Percentiles rank a stretch among this genome's conserved stretches.
phyloP scores from a whole-genome alignment of 2,888 invertebrate genomes.

The Busseola fusca region DNA sequence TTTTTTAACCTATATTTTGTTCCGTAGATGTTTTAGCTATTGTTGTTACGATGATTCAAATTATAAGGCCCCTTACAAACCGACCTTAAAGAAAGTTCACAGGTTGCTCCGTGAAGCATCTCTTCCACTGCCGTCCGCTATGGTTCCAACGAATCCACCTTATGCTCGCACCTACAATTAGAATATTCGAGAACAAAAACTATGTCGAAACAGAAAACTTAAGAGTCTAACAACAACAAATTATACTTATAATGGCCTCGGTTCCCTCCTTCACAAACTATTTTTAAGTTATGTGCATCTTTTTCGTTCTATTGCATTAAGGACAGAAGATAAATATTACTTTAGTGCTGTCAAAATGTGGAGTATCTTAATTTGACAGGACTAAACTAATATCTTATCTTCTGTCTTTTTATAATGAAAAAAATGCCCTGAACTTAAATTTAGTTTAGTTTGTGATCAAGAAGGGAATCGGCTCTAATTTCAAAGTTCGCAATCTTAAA shows the following conservation, averaged over 20 bases:
- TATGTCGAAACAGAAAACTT: conserved; percentile 61
- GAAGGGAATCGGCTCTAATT: conserved; percentile 19
- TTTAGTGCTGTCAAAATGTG: no score
- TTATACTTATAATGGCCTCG: conserved; percentile 45
- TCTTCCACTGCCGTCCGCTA: conserved; percentile 13
- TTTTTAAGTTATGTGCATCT: no score
- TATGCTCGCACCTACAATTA: conserved; percentile 63
- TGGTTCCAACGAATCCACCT: conserved; percentile 46
- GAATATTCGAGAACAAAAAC: conserved; percentile 66
- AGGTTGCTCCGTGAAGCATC: conserved; percentile 37
- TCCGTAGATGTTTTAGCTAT: conserved; percentile 66
- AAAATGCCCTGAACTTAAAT: no score
- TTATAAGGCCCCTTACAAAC: conserved; percentile 81
- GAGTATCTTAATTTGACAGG: no score
- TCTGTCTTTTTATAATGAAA: no score
- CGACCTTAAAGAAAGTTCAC: conserved; percentile 63
- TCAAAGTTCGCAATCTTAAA: conserved; percentile 43
- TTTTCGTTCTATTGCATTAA: no score
- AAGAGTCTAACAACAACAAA: conserved; percentile 61
- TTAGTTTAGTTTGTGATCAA: no score
- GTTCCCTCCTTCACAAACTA: no score
- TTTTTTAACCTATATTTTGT: conserved; percentile 66
- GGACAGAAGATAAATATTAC: no score
- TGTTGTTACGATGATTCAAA: conserved; percentile 70
- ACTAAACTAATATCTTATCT: no score